Conservation (phyloP, 2,113 vertebrate genomes). For the Osmerus eperlanus region DNA sequence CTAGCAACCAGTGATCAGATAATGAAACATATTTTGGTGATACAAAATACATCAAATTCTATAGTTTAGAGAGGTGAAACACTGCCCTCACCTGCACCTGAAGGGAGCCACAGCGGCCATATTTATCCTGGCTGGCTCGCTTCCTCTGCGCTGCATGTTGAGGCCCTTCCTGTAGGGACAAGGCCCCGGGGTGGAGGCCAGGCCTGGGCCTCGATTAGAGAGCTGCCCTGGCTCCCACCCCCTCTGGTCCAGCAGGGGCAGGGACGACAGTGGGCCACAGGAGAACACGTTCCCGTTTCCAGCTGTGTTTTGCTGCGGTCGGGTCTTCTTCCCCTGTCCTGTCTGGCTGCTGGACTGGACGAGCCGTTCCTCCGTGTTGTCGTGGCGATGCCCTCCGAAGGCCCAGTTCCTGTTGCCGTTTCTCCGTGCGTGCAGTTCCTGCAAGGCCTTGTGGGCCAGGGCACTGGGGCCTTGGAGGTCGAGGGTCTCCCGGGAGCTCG, state of each 20-base stretch:
- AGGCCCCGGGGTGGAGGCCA: not conserved
- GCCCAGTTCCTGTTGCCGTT: slow-evolving; percentile 71
- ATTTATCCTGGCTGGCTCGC: slow-evolving; percentile 54
- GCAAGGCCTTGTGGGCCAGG: slow-evolving; percentile 49
- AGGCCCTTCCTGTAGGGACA: not conserved
- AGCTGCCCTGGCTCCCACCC: slow-evolving; percentile 25
- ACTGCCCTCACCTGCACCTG: slow-evolving; percentile 69
- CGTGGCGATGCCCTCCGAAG: slow-evolving; percentile 57
- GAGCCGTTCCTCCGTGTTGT: slow-evolving; percentile 43
- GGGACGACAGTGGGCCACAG: slow-evolving; percentile 9
- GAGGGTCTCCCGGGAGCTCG: slow-evolving; percentile 64
- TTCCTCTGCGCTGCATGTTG: slow-evolving; percentile 30
- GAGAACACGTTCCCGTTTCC: slow-evolving; percentile 62
- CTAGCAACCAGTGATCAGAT: no score
- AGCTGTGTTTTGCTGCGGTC: slow-evolving; percentile 30
- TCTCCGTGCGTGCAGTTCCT: slow-evolving; percentile 55
- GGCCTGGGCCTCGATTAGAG: slow-evolving; percentile 32
- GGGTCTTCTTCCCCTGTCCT: slow-evolving; percentile 28
- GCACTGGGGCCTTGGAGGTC: slow-evolving; percentile 51
- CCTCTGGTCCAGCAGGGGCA: slow-evolving; percentile 9
- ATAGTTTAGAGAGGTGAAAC: slow-evolving; percentile 19
- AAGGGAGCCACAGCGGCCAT: slow-evolving; percentile 74
- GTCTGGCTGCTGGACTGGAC: slow-evolving; percentile 15
- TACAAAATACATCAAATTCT: not conserved
- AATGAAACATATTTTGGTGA: no score